These are phyloP conservation scores for Nycteola revayana DNA, from an alignment of 2,888 invertebrate species.

Conservation along the genomic window DNA sequence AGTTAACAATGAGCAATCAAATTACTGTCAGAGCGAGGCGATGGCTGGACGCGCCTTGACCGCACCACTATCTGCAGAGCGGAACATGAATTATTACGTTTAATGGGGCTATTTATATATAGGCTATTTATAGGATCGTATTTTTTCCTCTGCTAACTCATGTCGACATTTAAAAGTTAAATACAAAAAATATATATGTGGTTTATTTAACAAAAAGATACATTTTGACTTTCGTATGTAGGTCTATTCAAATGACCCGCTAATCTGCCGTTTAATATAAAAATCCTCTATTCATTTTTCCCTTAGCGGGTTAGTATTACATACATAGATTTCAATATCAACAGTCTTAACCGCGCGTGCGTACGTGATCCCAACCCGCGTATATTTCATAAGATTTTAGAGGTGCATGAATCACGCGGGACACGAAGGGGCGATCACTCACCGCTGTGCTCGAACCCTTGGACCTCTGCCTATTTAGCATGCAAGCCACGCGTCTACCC, in stretches of 20 bases:
- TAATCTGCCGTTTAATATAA: slow-evolving; percentile 34
- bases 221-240: neutral
- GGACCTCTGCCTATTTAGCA: slow-evolving; percentile 72
- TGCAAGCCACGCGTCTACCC: slow-evolving; percentile 69
- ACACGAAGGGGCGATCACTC: slow-evolving; percentile 80
- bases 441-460: slow-evolving; percentile 68
- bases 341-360: slow-evolving; percentile 75
- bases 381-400: slow-evolving; percentile 82
- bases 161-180: no score
- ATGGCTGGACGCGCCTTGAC: slow-evolving; percentile 49
- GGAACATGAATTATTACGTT: slow-evolving; percentile 22
- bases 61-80: slow-evolving; percentile 41
- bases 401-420: slow-evolving; percentile 81
- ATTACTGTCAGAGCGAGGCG: slow-evolving; percentile 58
- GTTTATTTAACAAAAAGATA: no score
- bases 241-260: slow-evolving; percentile 27
- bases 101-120: no score
- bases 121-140: no score
- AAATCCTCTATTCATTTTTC: slow-evolving; percentile 42
- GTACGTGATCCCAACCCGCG: slow-evolving; percentile 76
- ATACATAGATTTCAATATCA: slow-evolving; percentile 79
- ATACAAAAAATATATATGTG: no score
- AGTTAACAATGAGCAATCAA: slow-evolving; percentile 77
- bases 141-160: no score
- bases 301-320: slow-evolving; percentile 64